phyloP scores from a whole-genome alignment of 2,888 invertebrate species.

The Dryadula phaetusa region DNA sequence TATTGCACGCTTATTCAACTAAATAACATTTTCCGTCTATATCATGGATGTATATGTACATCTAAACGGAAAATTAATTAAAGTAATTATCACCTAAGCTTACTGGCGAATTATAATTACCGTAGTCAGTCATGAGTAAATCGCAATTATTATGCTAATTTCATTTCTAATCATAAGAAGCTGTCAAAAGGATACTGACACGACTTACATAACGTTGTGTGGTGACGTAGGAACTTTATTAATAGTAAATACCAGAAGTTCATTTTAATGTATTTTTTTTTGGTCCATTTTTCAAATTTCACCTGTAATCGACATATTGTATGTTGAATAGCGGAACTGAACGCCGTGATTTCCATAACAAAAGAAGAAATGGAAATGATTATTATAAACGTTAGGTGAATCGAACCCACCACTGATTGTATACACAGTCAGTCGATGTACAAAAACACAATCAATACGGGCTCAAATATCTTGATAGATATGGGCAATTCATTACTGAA shows the following conservation, averaged over 20 bases:
- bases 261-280: too few relatives aligned
- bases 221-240: too few relatives aligned
- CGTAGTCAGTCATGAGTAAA: background rate
- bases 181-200: background rate
- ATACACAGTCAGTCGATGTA: too few relatives aligned
- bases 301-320: too few relatives aligned
- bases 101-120: conserved; percentile 4
- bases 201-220: background rate
- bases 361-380: too few relatives aligned
- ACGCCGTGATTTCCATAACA: too few relatives aligned
- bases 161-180: background rate
- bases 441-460: background rate
- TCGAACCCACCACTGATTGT: too few relatives aligned
- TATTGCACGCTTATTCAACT: background rate
- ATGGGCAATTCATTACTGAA: conserved; percentile 25
- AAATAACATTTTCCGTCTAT: background rate
- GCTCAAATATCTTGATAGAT: conserved; percentile 10
- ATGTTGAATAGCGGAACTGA: too few relatives aligned
- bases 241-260: too few relatives aligned
- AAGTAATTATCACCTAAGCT: background rate
- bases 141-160: conserved; percentile 5
- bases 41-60: background rate
- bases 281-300: too few relatives aligned
- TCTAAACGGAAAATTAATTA: conserved; percentile 15
- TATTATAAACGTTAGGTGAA: too few relatives aligned